Base-by-base conservation (phyloP, 2,888 invertebrate genomes). In the Spodoptera exigua region DNA sequence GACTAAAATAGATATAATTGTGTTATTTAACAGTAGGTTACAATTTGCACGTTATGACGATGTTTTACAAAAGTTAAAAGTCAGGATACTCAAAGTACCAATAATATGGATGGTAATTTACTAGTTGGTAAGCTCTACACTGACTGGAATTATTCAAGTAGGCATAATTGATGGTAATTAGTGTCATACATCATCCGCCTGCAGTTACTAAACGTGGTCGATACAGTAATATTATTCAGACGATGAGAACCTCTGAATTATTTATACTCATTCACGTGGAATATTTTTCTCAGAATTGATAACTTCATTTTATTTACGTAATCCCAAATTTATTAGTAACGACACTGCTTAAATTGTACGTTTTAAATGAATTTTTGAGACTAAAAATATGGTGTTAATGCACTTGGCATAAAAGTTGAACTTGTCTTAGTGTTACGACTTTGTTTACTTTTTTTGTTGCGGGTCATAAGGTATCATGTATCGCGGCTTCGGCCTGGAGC, bases 81-180 rank as follows among this genome's bases (percentile, higher is more conserved):
- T 59, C 66, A 57, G 41, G 65, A 53, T 55, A 53, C 56, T 51
- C 63, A 40, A 55, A 43, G 27, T 56, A 47, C n/a, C n/a, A n/a
- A n/a, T 65, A 45, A 69, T 76, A 65, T 65, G 70, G 60, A 60
- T 51, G 70, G 65, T 46, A 64, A 70, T 70, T 70, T 59, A 61
- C 46, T 61, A 67, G 62, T 78, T 61, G 34, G 59, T 58, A 66
- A 61, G 65, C 52, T 48, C 45, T 40, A 47, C 49, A 40, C 17
- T 27, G 37, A 14, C 46, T 46, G 39, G 21, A 53, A 54, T 43
- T 65, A 37, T 58, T 61, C 36, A 51, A 52, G 49, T 56, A 49
- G 43, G 18, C 46, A 59, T 62, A 70, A 68, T 63, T 70, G 47
- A 64, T 64, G 65, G 54, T 60, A 56, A 76, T 70, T 65, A 70